A percentile compares a stretch with the other conserved stretches of the same genome.
Conservation (phyloP, 1,140 invertebrate species). For the Manduca sexta region DNA sequence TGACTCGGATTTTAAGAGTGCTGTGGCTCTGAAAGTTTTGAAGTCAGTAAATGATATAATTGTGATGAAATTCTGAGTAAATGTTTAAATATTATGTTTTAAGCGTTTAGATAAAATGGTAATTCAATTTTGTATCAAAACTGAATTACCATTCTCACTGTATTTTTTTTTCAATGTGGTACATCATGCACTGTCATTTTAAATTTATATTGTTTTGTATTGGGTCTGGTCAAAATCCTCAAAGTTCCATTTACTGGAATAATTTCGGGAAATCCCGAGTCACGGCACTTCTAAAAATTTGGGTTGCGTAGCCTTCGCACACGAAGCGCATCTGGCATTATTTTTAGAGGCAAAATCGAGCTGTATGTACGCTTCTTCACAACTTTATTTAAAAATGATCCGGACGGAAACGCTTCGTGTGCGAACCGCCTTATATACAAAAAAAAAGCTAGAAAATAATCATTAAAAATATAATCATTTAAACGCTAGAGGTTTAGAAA, state of each 20-base stretch:
- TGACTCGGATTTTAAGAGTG: not conserved
- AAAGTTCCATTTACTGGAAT: too few relatives aligned
- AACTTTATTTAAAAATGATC: not conserved
- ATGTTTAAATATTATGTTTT: not conserved
- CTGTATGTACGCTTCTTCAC: not conserved
- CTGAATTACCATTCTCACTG: too few relatives aligned
- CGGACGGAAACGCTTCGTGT: not conserved
- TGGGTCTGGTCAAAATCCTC: too few relatives aligned
- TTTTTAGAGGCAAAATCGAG: not conserved
- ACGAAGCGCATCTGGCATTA: not conserved
- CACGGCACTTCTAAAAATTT: too few relatives aligned
- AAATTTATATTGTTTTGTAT: too few relatives aligned
- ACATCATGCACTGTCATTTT: too few relatives aligned
- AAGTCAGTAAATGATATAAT: not conserved
- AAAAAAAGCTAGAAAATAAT: not conserved
- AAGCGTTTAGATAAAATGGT: not conserved
- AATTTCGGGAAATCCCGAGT: too few relatives aligned
- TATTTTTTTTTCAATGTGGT: too few relatives aligned
- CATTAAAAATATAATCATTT: not conserved
- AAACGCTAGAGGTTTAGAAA: not conserved
- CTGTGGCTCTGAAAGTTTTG: not conserved
- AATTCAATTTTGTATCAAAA: not conserved
- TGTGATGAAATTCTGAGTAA: not conserved
- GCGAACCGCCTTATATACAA: not conserved
- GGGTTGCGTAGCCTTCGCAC: too few relatives aligned